A percentile compares a stretch with the other conserved stretches of the same genome.
Conservation (phyloP, 2,797 vertebrate genomes). For the Macroramphosus scolopax region DNA sequence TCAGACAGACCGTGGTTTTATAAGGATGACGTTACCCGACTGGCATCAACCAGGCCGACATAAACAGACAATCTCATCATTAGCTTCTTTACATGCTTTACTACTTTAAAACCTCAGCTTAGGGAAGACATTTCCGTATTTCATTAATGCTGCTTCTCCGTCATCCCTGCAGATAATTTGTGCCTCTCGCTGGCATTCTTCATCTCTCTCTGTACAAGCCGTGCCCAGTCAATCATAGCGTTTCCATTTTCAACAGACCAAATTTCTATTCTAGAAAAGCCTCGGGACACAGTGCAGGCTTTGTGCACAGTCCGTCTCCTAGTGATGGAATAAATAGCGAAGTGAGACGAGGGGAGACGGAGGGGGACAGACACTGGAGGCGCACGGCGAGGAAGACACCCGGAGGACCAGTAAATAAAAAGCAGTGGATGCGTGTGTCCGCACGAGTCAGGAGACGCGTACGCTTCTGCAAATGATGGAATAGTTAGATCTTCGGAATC, state of each 20-base stretch:
- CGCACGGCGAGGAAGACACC: conserved; percentile 59
- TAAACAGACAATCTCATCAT: conserved; percentile 57
- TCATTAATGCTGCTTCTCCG: conserved; percentile 62
- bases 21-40: conserved; percentile 47
- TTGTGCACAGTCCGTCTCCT: conserved; percentile 70
- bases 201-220: conserved; percentile 44
- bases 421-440: conserved; percentile 37
- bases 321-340: conserved; percentile 75
- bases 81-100: conserved; percentile 29
- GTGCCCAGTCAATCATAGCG: conserved; percentile 70
- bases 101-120: too few species aligned
- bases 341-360: conserved; percentile 51
- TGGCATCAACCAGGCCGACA: conserved; percentile 52
- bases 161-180: conserved; percentile 56
- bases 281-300: conserved; percentile 69
- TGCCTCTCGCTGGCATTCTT: conserved; percentile 57
- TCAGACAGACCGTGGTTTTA: conserved; percentile 47
- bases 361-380: conserved; percentile 42
- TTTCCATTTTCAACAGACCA: conserved; percentile 71
- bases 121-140: conserved; percentile 45
- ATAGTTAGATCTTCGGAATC: too few species aligned
- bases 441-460: conserved; percentile 32
- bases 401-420: conserved; percentile 74
- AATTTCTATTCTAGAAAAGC: conserved; percentile 70
- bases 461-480: too few species aligned